Evolutionary conservation across 2,797 vertebrate genomes (phyloP).

Genomic region (Somateria mollissima): DNA sequence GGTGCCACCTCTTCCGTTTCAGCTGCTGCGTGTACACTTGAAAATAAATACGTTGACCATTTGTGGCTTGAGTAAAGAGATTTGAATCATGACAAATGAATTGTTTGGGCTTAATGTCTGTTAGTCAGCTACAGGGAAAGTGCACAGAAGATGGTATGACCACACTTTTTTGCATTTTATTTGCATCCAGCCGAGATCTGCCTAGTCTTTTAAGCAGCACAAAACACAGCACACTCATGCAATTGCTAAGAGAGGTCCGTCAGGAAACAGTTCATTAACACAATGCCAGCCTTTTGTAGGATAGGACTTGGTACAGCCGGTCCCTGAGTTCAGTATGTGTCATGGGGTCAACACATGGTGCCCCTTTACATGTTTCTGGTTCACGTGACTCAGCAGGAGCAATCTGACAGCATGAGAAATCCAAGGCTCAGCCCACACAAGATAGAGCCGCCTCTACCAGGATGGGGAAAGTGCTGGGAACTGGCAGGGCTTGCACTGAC

Average conservation of each 20-base stretch:
- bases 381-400: neutral
- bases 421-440: neutral
- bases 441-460: neutral
- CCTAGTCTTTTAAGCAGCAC: neutral
- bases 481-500: neutral
- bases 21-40: neutral
- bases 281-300: neutral
- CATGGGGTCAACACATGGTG: rapidly evolving
- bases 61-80: neutral
- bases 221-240: neutral
- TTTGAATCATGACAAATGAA: neutral
- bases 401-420: neutral
- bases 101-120: neutral
- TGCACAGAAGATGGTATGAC: neutral
- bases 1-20: neutral
- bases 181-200: neutral
- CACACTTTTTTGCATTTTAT: neutral
- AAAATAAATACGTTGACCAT: neutral
- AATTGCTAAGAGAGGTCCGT: neutral
- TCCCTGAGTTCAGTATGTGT: neutral
- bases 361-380: neutral
- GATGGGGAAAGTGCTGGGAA: neutral
- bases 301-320: neutral
- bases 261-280: neutral
- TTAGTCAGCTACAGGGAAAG: neutral